A percentile compares a stretch with the other conserved stretches of the same genome.
Evolutionary conservation across 2,888 invertebrate genomes (phyloP).

Genomic region (Oscheius myriophilus): DNA sequence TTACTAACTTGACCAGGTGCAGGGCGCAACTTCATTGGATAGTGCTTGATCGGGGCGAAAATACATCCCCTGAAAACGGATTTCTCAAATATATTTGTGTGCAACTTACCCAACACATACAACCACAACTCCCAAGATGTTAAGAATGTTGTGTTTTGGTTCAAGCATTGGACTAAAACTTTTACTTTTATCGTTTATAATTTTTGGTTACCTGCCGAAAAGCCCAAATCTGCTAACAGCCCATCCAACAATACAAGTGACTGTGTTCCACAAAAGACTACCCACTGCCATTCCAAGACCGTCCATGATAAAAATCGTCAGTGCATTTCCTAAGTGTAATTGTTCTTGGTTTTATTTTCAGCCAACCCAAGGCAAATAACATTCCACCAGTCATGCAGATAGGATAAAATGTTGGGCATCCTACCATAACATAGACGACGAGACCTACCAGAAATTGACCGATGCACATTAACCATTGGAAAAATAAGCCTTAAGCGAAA

Average conservation of each 20-base stretch:
- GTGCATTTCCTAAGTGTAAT: slow-evolving; percentile 18
- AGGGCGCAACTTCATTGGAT: slow-evolving; percentile 48
- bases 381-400: slow-evolving; percentile 48
- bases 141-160: slow-evolving; percentile 43
- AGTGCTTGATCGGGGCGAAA: slow-evolving; percentile 49
- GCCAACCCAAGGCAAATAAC: slow-evolving; percentile 48
- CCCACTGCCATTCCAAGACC: slow-evolving; percentile 55
- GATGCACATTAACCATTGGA: slow-evolving; percentile 52
- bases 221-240: slow-evolving; percentile 54
- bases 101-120: slow-evolving; percentile 49
- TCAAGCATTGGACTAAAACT: slow-evolving; percentile 28
- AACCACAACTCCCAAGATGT: slow-evolving; percentile 49
- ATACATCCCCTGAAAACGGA: slow-evolving; percentile 39
- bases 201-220: slow-evolving; percentile 41
- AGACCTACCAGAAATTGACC: slow-evolving; percentile 47
- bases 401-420: slow-evolving; percentile 41
- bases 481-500: slow-evolving; percentile 50
- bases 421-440: slow-evolving; percentile 32
- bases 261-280: slow-evolving; percentile 53
- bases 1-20: slow-evolving; percentile 34
- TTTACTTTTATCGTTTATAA: not conserved
- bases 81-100: not conserved
- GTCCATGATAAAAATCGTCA: slow-evolving; percentile 47
- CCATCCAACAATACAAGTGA: slow-evolving; percentile 44
- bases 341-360: not conserved